Conservation (phyloP, 2,888 invertebrate species). For the Dryobotodes eremita region DNA sequence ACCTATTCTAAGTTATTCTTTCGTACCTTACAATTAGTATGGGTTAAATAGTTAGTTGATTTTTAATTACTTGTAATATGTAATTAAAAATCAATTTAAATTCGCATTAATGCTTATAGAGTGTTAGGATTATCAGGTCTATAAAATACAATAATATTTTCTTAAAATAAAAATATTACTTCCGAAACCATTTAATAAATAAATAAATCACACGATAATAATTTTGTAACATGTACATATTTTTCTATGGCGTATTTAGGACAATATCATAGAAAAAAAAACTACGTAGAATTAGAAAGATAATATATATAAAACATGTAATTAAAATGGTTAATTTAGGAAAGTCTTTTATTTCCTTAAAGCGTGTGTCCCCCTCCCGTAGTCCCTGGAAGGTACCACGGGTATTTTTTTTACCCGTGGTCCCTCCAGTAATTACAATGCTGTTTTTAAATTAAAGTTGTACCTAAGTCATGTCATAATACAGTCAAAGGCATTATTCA, state of each 20-base stretch:
- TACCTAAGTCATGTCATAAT: too few species aligned
- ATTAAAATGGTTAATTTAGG: neutral
- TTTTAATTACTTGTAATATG: too few species aligned
- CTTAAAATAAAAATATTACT: neutral
- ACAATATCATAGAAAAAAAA: too few species aligned
- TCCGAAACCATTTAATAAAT: neutral
- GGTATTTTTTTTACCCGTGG: too few species aligned
- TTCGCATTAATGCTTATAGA: constrained; percentile 3
- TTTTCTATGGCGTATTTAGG: neutral
- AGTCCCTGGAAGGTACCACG: too few species aligned
- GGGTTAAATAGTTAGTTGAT: too few species aligned
- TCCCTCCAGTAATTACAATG: too few species aligned
- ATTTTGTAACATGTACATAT: too few species aligned
- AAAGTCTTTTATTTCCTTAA: neutral
- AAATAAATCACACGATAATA: neutral
- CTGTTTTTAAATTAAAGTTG: too few species aligned
- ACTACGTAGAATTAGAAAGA: neutral
- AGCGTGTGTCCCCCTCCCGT: too few species aligned
- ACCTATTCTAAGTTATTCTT: neutral
- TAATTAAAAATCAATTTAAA: neutral
- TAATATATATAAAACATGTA: neutral
- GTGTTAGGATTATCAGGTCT: neutral
- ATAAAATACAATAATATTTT: neutral
- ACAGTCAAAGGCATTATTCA: too few species aligned
- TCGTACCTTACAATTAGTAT: neutral